A percentile compares a stretch with the other conserved stretches of the same genome.
Conservation (phyloP, 1,140 invertebrate genomes). For the Telenomus remus region DNA sequence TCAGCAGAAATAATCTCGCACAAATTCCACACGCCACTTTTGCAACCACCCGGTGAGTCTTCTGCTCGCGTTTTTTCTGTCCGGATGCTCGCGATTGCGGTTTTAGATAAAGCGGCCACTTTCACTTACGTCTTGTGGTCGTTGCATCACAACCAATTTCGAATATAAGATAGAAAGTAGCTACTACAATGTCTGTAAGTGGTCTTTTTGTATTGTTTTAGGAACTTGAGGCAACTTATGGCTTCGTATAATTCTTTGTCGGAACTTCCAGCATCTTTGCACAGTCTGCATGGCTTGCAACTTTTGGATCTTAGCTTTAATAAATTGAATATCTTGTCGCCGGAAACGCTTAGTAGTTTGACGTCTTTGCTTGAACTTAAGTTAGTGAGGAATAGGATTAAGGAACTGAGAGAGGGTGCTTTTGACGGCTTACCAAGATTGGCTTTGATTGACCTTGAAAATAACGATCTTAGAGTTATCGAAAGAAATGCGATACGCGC, state of each 20-base stretch:
- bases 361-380: constrained; percentile 81
- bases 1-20: constrained; percentile 86
- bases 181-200: too few relatives aligned
- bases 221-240: constrained; percentile 84
- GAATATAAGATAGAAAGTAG: too few relatives aligned
- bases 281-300: constrained; percentile 80
- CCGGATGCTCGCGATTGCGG: constrained; percentile 10
- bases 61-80: constrained; percentile 7
- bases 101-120: constrained; percentile 48
- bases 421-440: constrained; percentile 84
- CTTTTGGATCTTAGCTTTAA: constrained; percentile 87
- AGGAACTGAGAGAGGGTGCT: constrained; percentile 81
- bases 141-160: constrained; percentile 67
- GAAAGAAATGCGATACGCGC: constrained; percentile 85
- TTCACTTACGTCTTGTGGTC: constrained; percentile 66
- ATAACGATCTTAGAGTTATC: constrained; percentile 87
- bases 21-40: constrained; percentile 81
- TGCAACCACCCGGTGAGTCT: constrained; percentile 77
- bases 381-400: constrained; percentile 84
- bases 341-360: constrained; percentile 81
- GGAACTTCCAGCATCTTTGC: constrained; percentile 82
- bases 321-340: constrained; percentile 82
- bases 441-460: constrained; percentile 84
- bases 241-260: constrained; percentile 86
- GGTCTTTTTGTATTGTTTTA: too few relatives aligned